A percentile compares a stretch with the other conserved stretches of the same genome.
Evolutionary conservation across 2,888 invertebrate species (phyloP).

Genomic region (Opisthograptis luteolata): DNA sequence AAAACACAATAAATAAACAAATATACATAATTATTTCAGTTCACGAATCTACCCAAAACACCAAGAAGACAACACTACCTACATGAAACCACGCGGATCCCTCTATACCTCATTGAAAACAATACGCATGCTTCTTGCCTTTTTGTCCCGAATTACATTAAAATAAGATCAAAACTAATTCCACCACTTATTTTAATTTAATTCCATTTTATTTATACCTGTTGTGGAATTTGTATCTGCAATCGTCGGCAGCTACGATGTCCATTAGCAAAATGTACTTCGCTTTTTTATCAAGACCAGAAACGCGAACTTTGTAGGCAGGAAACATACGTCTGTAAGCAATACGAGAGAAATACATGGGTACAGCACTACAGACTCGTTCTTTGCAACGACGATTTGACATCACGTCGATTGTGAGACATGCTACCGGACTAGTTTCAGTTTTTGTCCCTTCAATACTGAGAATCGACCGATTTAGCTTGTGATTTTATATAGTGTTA

Average conservation of each 20-base stretch:
- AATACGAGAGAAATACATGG: conserved; percentile 83
- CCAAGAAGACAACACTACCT: conserved; percentile 19
- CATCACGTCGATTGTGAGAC: conserved; percentile 81
- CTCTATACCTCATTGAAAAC: conserved; percentile 52
- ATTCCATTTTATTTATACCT: conserved; percentile 87
- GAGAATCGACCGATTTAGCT: conserved; percentile 70
- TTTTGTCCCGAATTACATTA: conserved; percentile 78
- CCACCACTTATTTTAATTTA: conserved; percentile 77
- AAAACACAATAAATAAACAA: too few relatives aligned
- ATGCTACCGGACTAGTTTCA: conserved; percentile 71
- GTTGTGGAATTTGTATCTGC: conserved; percentile 97
- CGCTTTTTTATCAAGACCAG: conserved; percentile 98
- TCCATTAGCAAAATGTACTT: conserved; percentile 99
- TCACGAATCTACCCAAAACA: too few relatives aligned
- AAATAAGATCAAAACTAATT: conserved; percentile 73
- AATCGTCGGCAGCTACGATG: conserved; percentile 98
- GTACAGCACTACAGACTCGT: conserved; percentile 65
- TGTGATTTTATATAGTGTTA: conserved; percentile 74
- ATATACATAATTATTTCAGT: too few relatives aligned
- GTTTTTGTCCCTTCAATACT: conserved; percentile 66
- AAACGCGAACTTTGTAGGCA: conserved; percentile 98
- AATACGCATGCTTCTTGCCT: conserved; percentile 89
- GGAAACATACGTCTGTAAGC: conserved; percentile 98
- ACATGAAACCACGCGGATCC: conserved; percentile 64
- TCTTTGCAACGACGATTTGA: conserved; percentile 80